Evolutionary conservation across 2,888 invertebrate genomes (phyloP).

Genomic region (Plutella xylostella): DNA sequence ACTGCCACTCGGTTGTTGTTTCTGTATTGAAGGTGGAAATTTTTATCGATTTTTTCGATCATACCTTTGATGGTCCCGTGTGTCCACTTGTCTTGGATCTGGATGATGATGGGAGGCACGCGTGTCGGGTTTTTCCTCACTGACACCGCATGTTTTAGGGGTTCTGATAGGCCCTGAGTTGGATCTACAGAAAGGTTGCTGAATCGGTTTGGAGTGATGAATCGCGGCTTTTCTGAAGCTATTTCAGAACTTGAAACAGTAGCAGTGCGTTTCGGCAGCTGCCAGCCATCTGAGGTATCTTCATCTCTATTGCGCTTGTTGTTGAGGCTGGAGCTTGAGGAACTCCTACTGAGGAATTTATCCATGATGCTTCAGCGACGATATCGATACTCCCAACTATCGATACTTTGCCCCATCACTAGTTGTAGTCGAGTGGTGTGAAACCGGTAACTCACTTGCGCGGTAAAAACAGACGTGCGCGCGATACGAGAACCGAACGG

Average conservation of each 20-base stretch:
- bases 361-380: not conserved
- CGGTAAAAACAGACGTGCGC: not conserved
- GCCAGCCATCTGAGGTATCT: not conserved
- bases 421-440: not conserved
- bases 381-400: not conserved
- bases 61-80: not conserved
- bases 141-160: not conserved
- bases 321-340: not conserved
- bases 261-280: not conserved
- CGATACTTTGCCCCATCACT: not conserved
- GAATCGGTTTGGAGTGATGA: not conserved
- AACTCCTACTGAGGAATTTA: not conserved
- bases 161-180: not conserved
- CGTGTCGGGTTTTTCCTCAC: not conserved
- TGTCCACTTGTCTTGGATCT: not conserved
- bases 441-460: not conserved
- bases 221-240: not conserved
- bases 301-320: not conserved
- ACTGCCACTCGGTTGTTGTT: not conserved
- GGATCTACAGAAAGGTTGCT: not conserved
- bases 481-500: not conserved
- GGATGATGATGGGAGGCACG: not conserved
- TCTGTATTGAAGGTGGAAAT: not conserved
- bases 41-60: not conserved
- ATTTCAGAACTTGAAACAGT: too few relatives aligned